These are phyloP conservation scores for Lepidurus couesii DNA, from an alignment of 1,140 invertebrate genomes.

Conservation along the genomic window DNA sequence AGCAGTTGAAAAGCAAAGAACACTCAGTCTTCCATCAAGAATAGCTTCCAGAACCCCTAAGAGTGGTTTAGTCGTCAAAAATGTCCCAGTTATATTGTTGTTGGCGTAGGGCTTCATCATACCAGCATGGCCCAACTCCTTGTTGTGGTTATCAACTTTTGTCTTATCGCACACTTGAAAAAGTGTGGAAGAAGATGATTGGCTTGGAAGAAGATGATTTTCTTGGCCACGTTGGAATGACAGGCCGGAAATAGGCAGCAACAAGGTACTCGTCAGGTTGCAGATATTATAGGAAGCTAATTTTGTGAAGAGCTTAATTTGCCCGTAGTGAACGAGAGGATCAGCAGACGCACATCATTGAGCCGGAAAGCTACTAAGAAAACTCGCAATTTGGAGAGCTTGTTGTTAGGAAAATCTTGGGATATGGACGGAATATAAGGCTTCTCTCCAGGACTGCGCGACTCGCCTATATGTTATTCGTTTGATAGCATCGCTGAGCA, in stretches of 20 bases:
- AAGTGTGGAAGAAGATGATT: neutral
- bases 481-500: slow-evolving; percentile 21
- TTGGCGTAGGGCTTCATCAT: neutral
- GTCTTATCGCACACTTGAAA: neutral
- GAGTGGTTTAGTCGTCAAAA: neutral
- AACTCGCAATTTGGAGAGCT: neutral
- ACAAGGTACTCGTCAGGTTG: slow-evolving; percentile 1
- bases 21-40: neutral
- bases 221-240: neutral
- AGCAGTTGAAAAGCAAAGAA: neutral
- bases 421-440: neutral
- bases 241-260: neutral
- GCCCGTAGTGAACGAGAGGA: neutral
- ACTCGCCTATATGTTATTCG: slow-evolving; percentile 10
- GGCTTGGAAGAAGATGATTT: neutral
- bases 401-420: neutral
- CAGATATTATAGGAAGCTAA: neutral
- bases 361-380: neutral
- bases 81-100: neutral
- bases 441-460: neutral
- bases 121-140: neutral
- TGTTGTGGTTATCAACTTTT: neutral
- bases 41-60: neutral
- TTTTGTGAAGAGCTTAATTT: neutral
- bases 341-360: neutral